phyloP scores from a whole-genome alignment of 2,888 invertebrate genomes.

The Notodonta dromedarius region DNA sequence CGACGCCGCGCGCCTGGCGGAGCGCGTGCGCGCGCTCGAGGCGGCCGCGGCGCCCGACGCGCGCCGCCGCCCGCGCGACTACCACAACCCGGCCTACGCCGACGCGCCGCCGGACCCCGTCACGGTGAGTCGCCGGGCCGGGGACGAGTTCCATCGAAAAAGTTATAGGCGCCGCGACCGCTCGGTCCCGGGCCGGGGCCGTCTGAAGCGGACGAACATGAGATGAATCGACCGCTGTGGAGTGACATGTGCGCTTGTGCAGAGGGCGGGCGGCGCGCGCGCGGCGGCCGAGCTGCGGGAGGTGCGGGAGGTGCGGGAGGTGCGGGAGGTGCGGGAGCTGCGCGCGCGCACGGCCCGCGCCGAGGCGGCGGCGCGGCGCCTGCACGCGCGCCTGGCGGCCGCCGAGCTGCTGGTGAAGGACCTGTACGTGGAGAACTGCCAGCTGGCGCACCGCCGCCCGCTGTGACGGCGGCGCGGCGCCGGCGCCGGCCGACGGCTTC shows the following conservation, averaged over 20 bases:
- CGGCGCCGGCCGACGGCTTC: not conserved
- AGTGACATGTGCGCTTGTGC: not conserved
- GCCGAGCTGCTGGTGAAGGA: conserved; percentile 92
- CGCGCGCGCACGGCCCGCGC: conserved; percentile 77
- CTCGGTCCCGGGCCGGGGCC: conserved; percentile 15
- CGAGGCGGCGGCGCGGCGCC: conserved; percentile 69
- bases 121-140: conserved; percentile 2
- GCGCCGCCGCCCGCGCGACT: conserved; percentile 22
- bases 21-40: conserved; percentile 21
- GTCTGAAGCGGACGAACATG: not conserved
- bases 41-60: conserved; percentile 15
- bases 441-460: conserved; percentile 73
- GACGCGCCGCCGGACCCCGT: conserved; percentile 6
- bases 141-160: conserved; percentile 4
- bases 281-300: conserved; percentile 27
- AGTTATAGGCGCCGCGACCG: conserved; percentile 16
- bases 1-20: conserved; percentile 20
- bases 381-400: conserved; percentile 86
- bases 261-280: conserved; percentile 33
- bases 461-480: conserved; percentile 37
- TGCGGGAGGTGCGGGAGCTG: conserved; percentile 69
- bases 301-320: conserved; percentile 43
- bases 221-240: not conserved
- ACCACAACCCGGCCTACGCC: conserved; percentile 7
- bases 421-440: conserved; percentile 93